A percentile compares a stretch with the other conserved stretches of the same genome.
phyloP scores from a whole-genome alignment of 92 coral and sea anemone species.

The Porites rus region DNA sequence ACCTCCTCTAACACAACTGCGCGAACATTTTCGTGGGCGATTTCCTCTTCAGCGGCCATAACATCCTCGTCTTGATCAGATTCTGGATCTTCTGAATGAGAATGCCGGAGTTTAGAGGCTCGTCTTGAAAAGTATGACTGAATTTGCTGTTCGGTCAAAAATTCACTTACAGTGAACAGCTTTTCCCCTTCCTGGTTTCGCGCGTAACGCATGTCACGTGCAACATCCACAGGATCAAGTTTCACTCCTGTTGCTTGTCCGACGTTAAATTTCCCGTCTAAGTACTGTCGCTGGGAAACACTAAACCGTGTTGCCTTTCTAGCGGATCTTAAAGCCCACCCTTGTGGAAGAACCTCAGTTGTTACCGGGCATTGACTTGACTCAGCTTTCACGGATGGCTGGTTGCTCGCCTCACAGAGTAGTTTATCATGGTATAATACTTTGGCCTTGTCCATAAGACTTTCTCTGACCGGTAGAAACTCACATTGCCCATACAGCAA shows the following conservation, averaged over 20 bases:
- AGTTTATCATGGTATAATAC: slow-evolving; percentile 47
- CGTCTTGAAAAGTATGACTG: too few species aligned
- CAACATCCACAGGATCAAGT: slow-evolving; percentile 38
- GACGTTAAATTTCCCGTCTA: slow-evolving; percentile 53
- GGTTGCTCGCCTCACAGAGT: slow-evolving; percentile 13
- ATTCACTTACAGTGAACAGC: slow-evolving; percentile 42
- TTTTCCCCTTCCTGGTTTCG: slow-evolving; percentile 47
- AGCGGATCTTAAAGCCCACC: slow-evolving; percentile 61
- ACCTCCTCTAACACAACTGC: too few species aligned
- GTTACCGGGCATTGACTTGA: neutral
- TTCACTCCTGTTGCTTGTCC: slow-evolving; percentile 37
- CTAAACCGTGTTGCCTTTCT: slow-evolving; percentile 48
- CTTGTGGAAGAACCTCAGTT: slow-evolving; percentile 35
- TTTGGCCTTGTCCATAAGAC: slow-evolving; percentile 62
- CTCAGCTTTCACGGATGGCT: slow-evolving; percentile 1
- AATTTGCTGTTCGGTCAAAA: slow-evolving; percentile 57
- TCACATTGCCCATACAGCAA: slow-evolving; percentile 50
- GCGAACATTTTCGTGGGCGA: too few species aligned
- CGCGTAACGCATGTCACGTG: slow-evolving; percentile 60
- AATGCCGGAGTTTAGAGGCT: neutral
- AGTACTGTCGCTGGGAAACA: slow-evolving; percentile 24
- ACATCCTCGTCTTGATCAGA: too few species aligned
- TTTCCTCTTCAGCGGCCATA: too few species aligned
- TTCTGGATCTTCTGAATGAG: too few species aligned
- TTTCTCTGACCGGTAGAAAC: slow-evolving; percentile 45